These are phyloP conservation scores for Nothoprocta perdicaria DNA, from an alignment of 2,113 vertebrate species.

Conservation along the genomic window DNA sequence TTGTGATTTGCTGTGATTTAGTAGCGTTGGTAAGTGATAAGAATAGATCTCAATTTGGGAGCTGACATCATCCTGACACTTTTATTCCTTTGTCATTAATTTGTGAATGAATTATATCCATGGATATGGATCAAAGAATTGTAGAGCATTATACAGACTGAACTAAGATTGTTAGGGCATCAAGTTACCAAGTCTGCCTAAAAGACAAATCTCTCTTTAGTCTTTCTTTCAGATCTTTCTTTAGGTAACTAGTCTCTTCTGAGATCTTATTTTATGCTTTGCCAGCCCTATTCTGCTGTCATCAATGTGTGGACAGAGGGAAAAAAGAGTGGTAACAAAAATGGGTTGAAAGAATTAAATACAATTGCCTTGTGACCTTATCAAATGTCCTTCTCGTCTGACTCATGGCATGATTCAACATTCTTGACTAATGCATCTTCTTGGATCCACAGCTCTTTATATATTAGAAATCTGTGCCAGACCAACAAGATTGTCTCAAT, in stretches of 20 bases:
- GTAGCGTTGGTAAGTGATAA: not conserved
- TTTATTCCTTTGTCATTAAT: not conserved
- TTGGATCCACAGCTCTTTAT: not conserved
- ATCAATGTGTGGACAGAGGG: not conserved
- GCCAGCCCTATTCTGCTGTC: not conserved
- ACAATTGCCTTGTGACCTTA: not conserved
- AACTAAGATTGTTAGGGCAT: not conserved
- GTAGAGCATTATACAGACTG: not conserved
- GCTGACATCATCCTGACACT: not conserved
- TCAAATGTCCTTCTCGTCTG: not conserved
- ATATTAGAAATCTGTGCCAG: not conserved
- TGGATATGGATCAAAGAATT: not conserved
- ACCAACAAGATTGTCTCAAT: not conserved
- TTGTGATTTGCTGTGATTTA: not conserved
- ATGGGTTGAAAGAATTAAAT: not conserved
- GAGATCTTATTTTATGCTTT: not conserved
- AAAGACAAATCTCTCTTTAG: not conserved
- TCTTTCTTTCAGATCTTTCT: not conserved
- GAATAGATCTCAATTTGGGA: not conserved
- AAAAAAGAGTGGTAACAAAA: not conserved
- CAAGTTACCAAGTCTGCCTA: not conserved
- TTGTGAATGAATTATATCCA: not conserved
- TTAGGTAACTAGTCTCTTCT: not conserved
- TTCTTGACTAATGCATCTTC: not conserved
- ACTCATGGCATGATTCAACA: not conserved